phyloP scores from a whole-genome alignment of 2,113 vertebrate genomes.

The Campylomormyrus numenius region DNA sequence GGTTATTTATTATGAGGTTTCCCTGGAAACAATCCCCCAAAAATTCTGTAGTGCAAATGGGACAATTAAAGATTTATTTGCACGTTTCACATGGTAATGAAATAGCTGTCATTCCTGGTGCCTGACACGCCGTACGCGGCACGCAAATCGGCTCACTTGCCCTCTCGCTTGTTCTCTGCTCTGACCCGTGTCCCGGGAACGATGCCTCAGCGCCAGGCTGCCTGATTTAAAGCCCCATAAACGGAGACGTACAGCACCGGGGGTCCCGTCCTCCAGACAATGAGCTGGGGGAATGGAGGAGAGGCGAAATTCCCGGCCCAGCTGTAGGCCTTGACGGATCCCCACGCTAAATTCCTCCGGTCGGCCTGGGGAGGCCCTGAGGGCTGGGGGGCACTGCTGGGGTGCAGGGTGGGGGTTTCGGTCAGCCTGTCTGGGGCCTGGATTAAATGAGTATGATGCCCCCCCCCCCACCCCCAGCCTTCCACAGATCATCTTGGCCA shows the following conservation, averaged over 20 bases:
- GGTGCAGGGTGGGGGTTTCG: slow-evolving; percentile 25
- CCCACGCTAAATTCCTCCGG: slow-evolving; percentile 51
- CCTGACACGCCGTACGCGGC: neutral
- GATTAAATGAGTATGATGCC: slow-evolving; percentile 22
- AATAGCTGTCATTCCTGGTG: slow-evolving; percentile 14
- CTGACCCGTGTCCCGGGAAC: slow-evolving; percentile 16
- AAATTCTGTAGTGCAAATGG: neutral
- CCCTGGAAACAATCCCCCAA: neutral
- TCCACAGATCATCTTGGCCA: slow-evolving; percentile 14
- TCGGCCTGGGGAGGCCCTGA: slow-evolving; percentile 18
- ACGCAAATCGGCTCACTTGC: slow-evolving; percentile 20
- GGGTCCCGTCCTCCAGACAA: slow-evolving; percentile 30
- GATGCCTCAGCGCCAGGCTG: slow-evolving; percentile 27
- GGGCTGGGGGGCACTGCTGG: slow-evolving; percentile 40
- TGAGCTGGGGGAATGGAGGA: slow-evolving; percentile 44
- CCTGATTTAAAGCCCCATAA: slow-evolving; percentile 57
- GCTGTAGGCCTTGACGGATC: slow-evolving; percentile 46
- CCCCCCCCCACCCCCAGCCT: neutral
- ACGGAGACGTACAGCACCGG: slow-evolving; percentile 48
- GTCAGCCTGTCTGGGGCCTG: slow-evolving; percentile 37
- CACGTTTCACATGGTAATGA: neutral
- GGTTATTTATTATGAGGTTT: neutral
- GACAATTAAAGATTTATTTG: slow-evolving; percentile 13
- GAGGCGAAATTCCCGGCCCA: slow-evolving; percentile 45
- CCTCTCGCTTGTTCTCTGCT: slow-evolving; percentile 18